Percentiles rank a stretch among this genome's conserved stretches.
phyloP scores from a whole-genome alignment of 2,797 vertebrate genomes.

The Acrocephalus scirpaceus region DNA sequence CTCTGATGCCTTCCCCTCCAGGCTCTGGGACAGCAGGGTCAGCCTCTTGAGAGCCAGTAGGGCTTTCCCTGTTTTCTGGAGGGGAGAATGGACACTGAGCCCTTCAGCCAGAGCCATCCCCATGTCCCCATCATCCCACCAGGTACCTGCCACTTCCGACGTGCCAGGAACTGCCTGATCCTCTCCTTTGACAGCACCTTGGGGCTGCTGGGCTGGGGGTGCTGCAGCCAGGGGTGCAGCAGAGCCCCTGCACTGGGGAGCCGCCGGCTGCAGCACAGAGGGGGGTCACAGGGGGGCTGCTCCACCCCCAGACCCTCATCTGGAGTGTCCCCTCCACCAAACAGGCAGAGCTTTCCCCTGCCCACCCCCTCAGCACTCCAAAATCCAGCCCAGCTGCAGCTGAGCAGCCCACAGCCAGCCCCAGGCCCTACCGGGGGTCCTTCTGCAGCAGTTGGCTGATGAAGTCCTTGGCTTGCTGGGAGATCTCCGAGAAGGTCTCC shows the following conservation, averaged over 20 bases:
- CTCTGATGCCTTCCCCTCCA: conserved; percentile 21
- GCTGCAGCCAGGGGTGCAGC: conserved; percentile 84
- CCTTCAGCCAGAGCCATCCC: background rate
- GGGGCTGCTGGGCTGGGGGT: conserved; percentile 48
- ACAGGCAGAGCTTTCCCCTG: background rate
- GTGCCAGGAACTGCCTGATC: conserved; percentile 86
- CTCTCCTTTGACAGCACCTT: conserved; percentile 85
- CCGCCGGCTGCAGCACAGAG: conserved; percentile 64
- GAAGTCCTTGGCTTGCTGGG: conserved; percentile 84
- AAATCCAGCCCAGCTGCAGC: background rate
- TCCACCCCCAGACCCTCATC: background rate
- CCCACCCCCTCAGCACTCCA: background rate
- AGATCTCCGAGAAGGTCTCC: conserved; percentile 85
- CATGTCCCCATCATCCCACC: accelerated
- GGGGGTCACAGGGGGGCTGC: accelerated
- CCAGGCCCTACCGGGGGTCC: conserved; percentile 75
- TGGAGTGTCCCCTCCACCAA: background rate
- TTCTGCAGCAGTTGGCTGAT: conserved; percentile 85
- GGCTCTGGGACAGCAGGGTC: conserved; percentile 78
- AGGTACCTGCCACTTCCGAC: conserved; percentile 89
- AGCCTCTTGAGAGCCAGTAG: conserved; percentile 87
- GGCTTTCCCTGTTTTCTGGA: conserved; percentile 83
- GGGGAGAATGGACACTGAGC: background rate
- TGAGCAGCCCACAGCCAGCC: background rate
- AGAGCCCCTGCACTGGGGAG: conserved; percentile 79